Evolutionary conservation across 2,888 invertebrate genomes (phyloP).

Genomic region (Diploptera punctata): DNA sequence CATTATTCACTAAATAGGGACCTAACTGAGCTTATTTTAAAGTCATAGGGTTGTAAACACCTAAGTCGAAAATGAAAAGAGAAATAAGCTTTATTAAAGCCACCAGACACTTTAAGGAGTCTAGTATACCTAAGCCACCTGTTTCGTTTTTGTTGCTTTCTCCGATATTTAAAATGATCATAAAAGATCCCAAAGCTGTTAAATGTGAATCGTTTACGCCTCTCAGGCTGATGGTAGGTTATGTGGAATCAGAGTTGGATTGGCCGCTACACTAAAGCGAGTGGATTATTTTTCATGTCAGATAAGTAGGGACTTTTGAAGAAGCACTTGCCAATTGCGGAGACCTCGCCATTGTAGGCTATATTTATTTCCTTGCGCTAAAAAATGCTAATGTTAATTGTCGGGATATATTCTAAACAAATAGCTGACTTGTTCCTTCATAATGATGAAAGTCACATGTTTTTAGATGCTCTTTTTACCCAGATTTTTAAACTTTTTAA

Average conservation of each 20-base stretch:
- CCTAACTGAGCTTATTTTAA: not conserved
- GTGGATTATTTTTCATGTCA: too few relatives aligned
- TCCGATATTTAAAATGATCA: conserved; percentile 34
- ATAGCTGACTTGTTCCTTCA: too few relatives aligned
- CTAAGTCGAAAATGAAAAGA: not conserved
- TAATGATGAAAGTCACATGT: too few relatives aligned
- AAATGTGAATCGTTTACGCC: conserved; percentile 25
- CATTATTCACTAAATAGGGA: not conserved
- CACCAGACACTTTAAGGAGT: not conserved
- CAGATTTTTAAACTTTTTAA: too few relatives aligned
- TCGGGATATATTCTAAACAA: too few relatives aligned
- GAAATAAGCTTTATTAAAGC: not conserved
- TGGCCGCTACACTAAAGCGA: not conserved
- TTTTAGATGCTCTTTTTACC: too few relatives aligned
- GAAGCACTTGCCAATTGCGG: too few relatives aligned
- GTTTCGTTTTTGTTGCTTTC: conserved; percentile 8
- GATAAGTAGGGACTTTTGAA: too few relatives aligned
- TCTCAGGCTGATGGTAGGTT: not conserved
- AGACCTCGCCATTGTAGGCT: too few relatives aligned
- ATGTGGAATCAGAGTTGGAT: not conserved
- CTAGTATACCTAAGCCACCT: not conserved
- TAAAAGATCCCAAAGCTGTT: conserved; percentile 27
- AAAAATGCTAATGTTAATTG: too few relatives aligned
- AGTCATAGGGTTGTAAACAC: not conserved
- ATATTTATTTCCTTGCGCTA: too few relatives aligned